These are phyloP conservation scores for Pterostichus niger DNA, from an alignment of 2,888 invertebrate genomes.

Conservation along the genomic window DNA sequence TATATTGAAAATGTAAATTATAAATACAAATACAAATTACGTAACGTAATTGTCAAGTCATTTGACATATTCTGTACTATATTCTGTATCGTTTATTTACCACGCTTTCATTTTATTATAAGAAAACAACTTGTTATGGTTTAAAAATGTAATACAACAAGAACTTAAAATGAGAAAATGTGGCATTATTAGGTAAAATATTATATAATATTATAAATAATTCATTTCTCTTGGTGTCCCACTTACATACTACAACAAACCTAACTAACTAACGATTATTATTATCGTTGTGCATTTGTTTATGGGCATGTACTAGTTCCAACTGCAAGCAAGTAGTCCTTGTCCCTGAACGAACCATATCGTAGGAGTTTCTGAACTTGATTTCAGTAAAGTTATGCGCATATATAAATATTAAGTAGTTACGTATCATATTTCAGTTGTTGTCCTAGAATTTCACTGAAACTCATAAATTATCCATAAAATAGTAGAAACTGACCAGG, in stretches of 20 bases:
- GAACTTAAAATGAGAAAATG: neutral
- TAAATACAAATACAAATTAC: too few species aligned
- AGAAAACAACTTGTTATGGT: too few species aligned
- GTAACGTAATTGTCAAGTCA: too few species aligned
- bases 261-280: neutral
- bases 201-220: conserved; percentile 12
- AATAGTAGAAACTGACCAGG: conserved; percentile 44
- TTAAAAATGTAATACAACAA: too few species aligned
- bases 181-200: neutral
- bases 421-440: conserved; percentile 38
- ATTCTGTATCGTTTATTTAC: too few species aligned
- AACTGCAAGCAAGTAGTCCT: too few species aligned
- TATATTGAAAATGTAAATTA: too few species aligned
- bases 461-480: conserved; percentile 52
- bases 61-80: too few species aligned
- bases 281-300: neutral
- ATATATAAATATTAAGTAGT: conserved; percentile 42
- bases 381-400: conserved; percentile 42
- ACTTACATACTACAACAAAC: neutral
- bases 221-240: neutral
- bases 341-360: neutral
- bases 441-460: conserved; percentile 47
- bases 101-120: too few species aligned
- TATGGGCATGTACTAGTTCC: neutral
- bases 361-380: conserved; percentile 37